Conservation (phyloP, 2,888 invertebrate species). For the Tipula lateralis region DNA sequence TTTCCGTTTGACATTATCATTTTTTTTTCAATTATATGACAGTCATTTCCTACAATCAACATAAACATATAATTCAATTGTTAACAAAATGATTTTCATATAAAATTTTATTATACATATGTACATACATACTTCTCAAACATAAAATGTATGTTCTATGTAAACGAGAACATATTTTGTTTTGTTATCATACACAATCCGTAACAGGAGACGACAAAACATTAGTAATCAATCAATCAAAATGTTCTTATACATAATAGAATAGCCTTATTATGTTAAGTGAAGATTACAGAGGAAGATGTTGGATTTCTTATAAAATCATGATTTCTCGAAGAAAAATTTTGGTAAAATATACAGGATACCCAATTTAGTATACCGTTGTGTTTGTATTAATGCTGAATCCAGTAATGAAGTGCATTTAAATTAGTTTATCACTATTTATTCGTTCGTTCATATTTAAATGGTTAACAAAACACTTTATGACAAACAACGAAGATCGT, state of each 20-base stretch:
- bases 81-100: not conserved
- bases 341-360: no score
- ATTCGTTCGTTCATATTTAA: no score
- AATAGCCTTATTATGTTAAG: not conserved
- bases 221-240: conserved; percentile 1
- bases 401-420: no score
- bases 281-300: not conserved
- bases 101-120: not conserved
- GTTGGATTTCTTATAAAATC: no score
- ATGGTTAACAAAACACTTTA: no score
- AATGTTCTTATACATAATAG: not conserved
- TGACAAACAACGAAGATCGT: no score
- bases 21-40: not conserved
- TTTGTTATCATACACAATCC: not conserved
- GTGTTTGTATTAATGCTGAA: no score
- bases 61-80: not conserved
- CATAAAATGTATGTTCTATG: not conserved
- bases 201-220: not conserved
- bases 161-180: not conserved
- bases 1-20: not conserved
- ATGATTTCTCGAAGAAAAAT: not conserved
- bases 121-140: not conserved
- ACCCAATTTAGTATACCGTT: no score
- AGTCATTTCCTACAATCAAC: not conserved
- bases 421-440: no score